Percentiles rank a stretch among this genome's conserved stretches.
Conservation (phyloP, 2,113 vertebrate genomes). For the Rhea pennata region DNA sequence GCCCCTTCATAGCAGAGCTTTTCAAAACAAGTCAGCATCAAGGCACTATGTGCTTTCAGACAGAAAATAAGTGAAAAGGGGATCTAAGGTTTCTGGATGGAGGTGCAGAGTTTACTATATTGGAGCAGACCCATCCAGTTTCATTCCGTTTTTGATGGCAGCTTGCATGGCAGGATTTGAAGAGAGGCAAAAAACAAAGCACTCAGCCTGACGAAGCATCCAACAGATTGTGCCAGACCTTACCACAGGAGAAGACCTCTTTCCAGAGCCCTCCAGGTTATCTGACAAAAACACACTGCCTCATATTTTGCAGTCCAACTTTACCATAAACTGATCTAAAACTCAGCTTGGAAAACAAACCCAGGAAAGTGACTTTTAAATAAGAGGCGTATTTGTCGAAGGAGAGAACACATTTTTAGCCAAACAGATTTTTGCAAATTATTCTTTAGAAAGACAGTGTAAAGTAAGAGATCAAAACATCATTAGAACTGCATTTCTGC, state of each 20-base stretch:
- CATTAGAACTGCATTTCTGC: not conserved
- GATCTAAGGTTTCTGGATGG: not conserved
- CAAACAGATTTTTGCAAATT: not conserved
- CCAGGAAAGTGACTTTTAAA: not conserved
- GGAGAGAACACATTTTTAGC: not conserved
- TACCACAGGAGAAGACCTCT: not conserved
- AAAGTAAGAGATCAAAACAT: not conserved
- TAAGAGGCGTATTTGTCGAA: not conserved
- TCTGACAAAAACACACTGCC: not conserved
- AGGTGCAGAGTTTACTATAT: not conserved
- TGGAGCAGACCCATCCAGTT: not conserved
- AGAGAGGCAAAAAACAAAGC: not conserved
- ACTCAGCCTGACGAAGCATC: not conserved
- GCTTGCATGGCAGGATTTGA: not conserved
- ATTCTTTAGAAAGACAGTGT: not conserved
- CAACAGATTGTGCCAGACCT: not conserved
- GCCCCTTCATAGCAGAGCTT: not conserved
- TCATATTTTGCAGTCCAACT: not conserved
- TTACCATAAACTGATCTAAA: not conserved
- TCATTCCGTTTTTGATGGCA: not conserved
- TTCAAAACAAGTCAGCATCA: not conserved
- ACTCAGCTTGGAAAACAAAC: not conserved
- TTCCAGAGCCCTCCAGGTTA: not conserved
- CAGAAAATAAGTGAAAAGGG: not conserved
- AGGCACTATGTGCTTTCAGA: not conserved